These are phyloP conservation scores for Archips crataeganus DNA, from an alignment of 2,888 invertebrate species.

Conservation along the genomic window DNA sequence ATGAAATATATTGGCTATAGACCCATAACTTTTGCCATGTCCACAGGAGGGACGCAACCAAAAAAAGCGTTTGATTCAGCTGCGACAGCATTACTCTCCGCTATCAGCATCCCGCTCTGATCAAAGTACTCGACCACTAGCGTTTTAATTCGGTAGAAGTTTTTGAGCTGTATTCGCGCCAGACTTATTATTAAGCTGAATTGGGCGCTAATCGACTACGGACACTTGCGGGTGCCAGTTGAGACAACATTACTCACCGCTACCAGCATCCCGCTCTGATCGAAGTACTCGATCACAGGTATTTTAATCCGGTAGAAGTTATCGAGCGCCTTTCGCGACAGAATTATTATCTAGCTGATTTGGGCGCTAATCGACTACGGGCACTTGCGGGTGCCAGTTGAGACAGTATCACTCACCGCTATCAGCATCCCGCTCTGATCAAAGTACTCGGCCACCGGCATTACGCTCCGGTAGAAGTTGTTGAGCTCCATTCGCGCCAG, in stretches of 20 bases:
- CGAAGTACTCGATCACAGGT: slow-evolving; percentile 96
- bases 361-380: too few relatives aligned
- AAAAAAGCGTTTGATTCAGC: too few relatives aligned
- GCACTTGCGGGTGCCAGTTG: too few relatives aligned
- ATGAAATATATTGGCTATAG: too few relatives aligned
- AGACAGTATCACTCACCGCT: slow-evolving; percentile 65
- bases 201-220: too few relatives aligned
- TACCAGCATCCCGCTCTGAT: slow-evolving; percentile 91
- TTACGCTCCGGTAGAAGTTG: slow-evolving; percentile 94
- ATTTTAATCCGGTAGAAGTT: slow-evolving; percentile 95
- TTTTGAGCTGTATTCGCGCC: slow-evolving; percentile 94
- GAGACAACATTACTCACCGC: slow-evolving; percentile 62
- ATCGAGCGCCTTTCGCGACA: slow-evolving; percentile 94
- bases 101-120: slow-evolving; percentile 90
- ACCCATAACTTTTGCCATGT: too few relatives aligned
- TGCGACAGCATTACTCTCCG: slow-evolving; percentile 62
- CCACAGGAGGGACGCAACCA: too few relatives aligned
- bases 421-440: slow-evolving; percentile 92
- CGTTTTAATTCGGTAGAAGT: slow-evolving; percentile 95
- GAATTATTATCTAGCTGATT: slow-evolving; percentile 82
- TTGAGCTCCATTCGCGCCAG: slow-evolving; percentile 95
- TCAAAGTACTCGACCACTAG: slow-evolving; percentile 96
- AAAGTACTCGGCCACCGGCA: slow-evolving; percentile 96
- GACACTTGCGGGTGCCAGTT: neutral
- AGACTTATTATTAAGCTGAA: slow-evolving; percentile 87